A percentile compares a stretch with the other conserved stretches of the same genome.
phyloP scores from a whole-genome alignment of 2,797 vertebrate species.

The Notoglanidium macrostoma region DNA sequence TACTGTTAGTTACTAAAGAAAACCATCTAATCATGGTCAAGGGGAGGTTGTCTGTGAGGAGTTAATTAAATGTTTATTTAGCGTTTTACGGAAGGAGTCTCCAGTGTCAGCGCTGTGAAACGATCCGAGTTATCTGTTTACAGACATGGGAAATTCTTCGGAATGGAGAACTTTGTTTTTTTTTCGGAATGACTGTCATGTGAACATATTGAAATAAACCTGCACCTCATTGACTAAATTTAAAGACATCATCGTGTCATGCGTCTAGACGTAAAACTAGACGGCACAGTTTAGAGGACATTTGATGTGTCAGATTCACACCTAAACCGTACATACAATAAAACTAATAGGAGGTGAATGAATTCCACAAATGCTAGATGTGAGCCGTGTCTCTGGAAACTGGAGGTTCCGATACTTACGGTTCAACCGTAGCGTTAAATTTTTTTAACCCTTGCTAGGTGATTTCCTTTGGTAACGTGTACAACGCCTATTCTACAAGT shows the following conservation, averaged over 20 bases:
- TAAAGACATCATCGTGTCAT: not conserved
- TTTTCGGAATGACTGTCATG: not conserved
- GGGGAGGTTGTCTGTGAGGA: not conserved
- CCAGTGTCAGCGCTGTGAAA: not conserved
- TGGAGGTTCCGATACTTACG: not conserved
- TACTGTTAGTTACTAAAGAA: not conserved
- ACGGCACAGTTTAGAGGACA: not conserved
- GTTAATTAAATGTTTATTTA: not conserved
- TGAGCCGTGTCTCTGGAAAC: not conserved
- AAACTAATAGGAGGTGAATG: not conserved
- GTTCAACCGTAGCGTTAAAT: not conserved
- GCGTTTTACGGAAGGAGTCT: slow-evolving; percentile 10
- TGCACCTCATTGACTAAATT: not conserved
- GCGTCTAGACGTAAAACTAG: not conserved
- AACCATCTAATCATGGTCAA: not conserved
- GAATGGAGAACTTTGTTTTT: not conserved
- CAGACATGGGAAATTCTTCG: not conserved
- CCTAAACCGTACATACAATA: not conserved
- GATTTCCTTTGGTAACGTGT: too few relatives aligned
- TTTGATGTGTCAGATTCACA: not conserved
- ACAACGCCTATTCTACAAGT: too few relatives aligned
- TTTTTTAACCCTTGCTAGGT: not conserved
- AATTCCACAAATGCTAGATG: not conserved
- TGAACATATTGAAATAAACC: not conserved
- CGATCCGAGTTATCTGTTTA: not conserved